Base-by-base conservation (phyloP, 2,113 vertebrate genomes). In the Syngnathus typhle region DNA sequence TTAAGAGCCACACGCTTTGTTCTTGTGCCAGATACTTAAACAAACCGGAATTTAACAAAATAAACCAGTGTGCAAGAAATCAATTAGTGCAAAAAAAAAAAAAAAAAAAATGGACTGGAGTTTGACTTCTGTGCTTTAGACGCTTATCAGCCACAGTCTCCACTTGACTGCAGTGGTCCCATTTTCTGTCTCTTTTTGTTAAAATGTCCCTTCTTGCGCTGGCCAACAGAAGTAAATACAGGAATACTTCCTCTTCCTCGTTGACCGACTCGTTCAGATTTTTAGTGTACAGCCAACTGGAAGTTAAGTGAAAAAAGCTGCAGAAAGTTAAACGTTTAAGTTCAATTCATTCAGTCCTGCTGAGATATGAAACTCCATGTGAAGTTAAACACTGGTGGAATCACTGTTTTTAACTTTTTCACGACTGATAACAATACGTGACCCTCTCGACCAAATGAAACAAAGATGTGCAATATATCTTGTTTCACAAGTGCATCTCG, bases 291-390 rank as follows among this genome's bases (percentile, higher is more conserved):
- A 52, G 49, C 16, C 49, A 19, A 51, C 19, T 51, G 16, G 19
- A 27, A 12, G 21, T 55, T 27, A 23, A 23, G 21, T 27, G 21
- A 11, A 9, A 27, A 21, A 55, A 23, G 11, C 10, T 12, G 23
- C 21, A 55, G 52, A 27, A 55, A 55, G 52, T 55, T 55, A 11
- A 55, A 55, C n/a, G 71, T 78, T 66, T 36, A 64, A 68, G 65
- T 59, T 66, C 56, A 74, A 64, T 36, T 32, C 19, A 18, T 15
- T 71, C 5, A 68, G 69, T 66, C 74, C 70, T 60, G 64, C 10
- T 0, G n/a, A 56, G 49, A 65, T 44, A 12, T 56, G 23, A 67
- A 69, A 80, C 63, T 54, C 12, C 49, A 69, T 37, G 49, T 21
- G 9, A 55, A 41, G 47, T 54, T 62, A 44, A 38, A 67, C 21